Conservation (phyloP, 1,140 invertebrate genomes). For the Brachionus calyciflorus region DNA sequence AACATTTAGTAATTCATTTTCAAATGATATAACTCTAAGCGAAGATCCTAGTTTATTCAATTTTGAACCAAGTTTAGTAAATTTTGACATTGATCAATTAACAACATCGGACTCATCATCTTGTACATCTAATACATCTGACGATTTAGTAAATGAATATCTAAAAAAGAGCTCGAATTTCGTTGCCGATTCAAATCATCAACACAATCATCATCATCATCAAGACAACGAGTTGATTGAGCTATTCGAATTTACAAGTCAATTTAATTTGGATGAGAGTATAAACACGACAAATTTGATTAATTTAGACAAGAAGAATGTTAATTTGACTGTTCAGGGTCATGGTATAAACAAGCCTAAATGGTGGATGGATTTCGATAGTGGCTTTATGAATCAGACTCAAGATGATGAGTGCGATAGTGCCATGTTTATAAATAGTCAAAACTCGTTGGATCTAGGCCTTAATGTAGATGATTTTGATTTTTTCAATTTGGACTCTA, state of each 20-base stretch:
- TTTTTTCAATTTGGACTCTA: background rate
- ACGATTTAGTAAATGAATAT: slow-evolving; percentile 2
- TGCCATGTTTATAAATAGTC: background rate
- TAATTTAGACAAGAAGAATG: background rate
- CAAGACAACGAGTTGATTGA: slow-evolving; percentile 16
- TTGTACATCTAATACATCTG: slow-evolving; percentile 20
- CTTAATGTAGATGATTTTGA: slow-evolving; percentile 8
- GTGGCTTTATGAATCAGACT: background rate
- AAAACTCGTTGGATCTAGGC: background rate
- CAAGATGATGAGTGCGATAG: slow-evolving; percentile 33
- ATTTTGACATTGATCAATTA: background rate
- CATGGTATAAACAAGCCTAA: slow-evolving; percentile 2
- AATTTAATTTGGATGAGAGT: slow-evolving; percentile 6
- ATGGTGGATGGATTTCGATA: slow-evolving; percentile 22
- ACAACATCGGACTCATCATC: background rate
- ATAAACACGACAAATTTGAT: background rate
- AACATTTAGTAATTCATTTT: background rate
- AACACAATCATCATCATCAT: background rate
- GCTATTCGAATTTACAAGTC: background rate
- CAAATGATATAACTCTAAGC: background rate
- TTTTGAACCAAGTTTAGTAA: background rate
- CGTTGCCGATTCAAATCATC: background rate
- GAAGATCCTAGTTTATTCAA: background rate
- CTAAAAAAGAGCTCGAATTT: background rate
- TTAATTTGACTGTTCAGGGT: slow-evolving; percentile 13